Base-by-base conservation (phyloP, 2,888 invertebrate species). In the Chymomyza amoena region DNA sequence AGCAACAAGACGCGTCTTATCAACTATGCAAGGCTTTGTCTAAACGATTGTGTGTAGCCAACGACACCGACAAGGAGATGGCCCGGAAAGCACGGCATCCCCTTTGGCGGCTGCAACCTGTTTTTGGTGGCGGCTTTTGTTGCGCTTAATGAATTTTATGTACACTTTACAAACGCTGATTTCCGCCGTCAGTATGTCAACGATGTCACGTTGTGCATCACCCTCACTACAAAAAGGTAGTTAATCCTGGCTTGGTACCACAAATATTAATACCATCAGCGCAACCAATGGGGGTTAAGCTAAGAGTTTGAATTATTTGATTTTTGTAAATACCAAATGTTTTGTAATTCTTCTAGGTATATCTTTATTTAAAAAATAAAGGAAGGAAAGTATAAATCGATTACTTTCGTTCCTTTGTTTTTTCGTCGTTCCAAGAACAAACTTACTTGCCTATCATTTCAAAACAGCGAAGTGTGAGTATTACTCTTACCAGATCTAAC, bases 61-160 rank as follows among this genome's bases (percentile, higher is more conserved):
- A 25, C 70, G 68, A 45, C 64, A 28, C 39, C 51, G 20, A 69
- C 69, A 62, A 45, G 39, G 13, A 45, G 13, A 0, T 0, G 39
- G 39, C 4, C 39, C 39, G 32, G 16, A 16, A 25, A 28, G n/a
- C 16, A n/a, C 20, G 15, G 39, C 62, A 39, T 20, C 16, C 16
- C 62, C 39, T 45, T 16, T 50, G 45, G 62, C 45, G 32, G 25
- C 28, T 54, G 80, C 80, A 82, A 73, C 80, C 72, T 72, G 77
- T 71, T 80, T 76, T 72, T 64, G 63, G 70, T 71, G 69, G 70
- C 79, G 84, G 83, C 84, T 85, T 87, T 87, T 84, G 87, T 84
- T 87, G 86, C 84, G 88, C 84, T 84, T 84, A 84, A 84, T 84
- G 87, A 84, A 84, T 84, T 87, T 84, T 85, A 83, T 87, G 86